Conservation (phyloP, 2,113 vertebrate genomes). For the Micronisus gabar region DNA sequence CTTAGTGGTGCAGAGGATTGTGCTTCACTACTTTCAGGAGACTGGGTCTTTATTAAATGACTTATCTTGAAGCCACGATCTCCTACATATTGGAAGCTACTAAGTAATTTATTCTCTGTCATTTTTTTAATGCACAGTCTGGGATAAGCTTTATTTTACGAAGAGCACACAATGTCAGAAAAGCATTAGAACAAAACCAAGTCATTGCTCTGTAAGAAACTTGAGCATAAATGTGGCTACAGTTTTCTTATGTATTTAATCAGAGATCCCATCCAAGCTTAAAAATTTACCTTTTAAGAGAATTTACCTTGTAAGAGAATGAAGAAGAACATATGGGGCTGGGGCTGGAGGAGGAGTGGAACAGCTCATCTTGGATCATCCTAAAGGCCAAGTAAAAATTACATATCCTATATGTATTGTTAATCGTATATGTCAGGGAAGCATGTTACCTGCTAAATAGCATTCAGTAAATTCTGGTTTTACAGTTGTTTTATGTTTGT, state of each 20-base stretch:
- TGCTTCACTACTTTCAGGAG: not conserved
- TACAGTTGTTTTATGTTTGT: not conserved
- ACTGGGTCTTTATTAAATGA: not conserved
- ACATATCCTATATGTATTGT: not conserved
- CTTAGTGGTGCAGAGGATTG: not conserved
- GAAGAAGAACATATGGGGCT: not conserved
- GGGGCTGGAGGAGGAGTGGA: not conserved
- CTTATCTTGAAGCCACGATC: constrained; percentile 17
- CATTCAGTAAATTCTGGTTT: not conserved
- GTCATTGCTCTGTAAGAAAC: not conserved
- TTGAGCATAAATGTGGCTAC: not conserved
- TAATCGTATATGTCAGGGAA: not conserved
- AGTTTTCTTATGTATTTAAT: not conserved
- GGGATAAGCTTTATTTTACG: not conserved
- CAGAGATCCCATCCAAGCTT: not conserved
- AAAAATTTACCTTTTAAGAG: not conserved
- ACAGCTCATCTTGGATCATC: not conserved
- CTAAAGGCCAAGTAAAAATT: not conserved
- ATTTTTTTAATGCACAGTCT: not conserved
- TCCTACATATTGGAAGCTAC: not conserved
- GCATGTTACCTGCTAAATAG: not conserved
- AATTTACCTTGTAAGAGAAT: not conserved
- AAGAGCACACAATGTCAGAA: not conserved
- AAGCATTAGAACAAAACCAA: not conserved
- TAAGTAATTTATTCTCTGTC: not conserved